phyloP scores from a whole-genome alignment of 2,113 vertebrate species.

The Microtus montanus region DNA sequence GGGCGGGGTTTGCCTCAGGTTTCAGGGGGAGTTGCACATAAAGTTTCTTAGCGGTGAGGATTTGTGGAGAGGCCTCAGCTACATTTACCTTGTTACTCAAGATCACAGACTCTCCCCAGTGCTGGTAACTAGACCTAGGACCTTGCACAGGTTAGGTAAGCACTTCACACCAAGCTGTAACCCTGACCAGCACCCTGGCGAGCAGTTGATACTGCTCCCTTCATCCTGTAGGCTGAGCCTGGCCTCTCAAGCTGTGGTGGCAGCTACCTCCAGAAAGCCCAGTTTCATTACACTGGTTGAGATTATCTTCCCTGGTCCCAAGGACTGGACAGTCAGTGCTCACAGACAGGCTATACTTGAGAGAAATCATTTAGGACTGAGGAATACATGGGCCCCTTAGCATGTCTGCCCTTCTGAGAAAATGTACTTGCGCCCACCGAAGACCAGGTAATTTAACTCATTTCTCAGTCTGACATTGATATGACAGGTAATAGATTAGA shows the following conservation, averaged over 20 bases:
- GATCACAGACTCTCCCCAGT: background rate
- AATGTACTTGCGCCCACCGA: background rate
- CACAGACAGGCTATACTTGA: background rate
- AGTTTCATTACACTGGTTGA: background rate
- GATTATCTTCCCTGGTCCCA: background rate
- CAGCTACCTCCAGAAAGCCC: background rate
- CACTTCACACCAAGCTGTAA: background rate
- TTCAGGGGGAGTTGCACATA: conserved; percentile 70
- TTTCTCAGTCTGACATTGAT: conserved; percentile 39
- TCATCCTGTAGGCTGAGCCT: background rate
- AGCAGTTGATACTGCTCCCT: background rate
- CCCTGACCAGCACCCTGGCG: background rate
- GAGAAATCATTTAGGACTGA: conserved; percentile 27
- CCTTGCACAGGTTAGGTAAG: background rate
- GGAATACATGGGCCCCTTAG: background rate
- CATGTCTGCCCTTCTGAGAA: background rate
- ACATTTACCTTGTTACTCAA: conserved; percentile 34
- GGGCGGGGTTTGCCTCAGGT: conserved; percentile 75
- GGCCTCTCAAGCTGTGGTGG: conserved; percentile 2
- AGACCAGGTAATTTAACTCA: conserved; percentile 31
- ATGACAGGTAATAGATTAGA: conserved; percentile 47
- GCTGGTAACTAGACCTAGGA: background rate
- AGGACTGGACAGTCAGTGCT: background rate
- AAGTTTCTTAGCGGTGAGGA: conserved; percentile 5
- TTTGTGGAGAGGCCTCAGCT: background rate